phyloP scores from a whole-genome alignment of 2,797 vertebrate genomes.

The Apogon talboti region DNA sequence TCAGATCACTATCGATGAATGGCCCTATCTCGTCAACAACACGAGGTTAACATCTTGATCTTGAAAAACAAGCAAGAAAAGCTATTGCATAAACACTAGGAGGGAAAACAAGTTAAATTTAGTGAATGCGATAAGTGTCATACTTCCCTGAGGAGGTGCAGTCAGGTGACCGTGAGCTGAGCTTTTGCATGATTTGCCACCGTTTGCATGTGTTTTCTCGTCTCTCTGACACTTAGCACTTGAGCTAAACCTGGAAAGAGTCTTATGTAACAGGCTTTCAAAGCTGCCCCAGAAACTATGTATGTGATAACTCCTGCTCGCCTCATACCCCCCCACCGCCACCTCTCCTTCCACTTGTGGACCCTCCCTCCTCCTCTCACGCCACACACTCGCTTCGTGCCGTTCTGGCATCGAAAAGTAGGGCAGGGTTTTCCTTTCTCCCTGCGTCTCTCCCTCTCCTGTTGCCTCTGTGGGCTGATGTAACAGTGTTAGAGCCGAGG shows the following conservation, averaged over 20 bases:
- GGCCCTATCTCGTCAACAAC: conserved; percentile 58
- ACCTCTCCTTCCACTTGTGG: conserved; percentile 25
- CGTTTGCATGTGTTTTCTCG: conserved; percentile 15
- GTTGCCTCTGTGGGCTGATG: conserved; percentile 70
- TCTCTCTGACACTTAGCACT: conserved; percentile 53
- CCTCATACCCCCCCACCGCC: conserved; percentile 12
- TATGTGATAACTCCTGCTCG: conserved; percentile 59
- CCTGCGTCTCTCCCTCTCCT: conserved; percentile 27
- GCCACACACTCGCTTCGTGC: conserved; percentile 70
- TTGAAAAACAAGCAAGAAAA: conserved; percentile 56
- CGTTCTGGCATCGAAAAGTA: conserved; percentile 76
- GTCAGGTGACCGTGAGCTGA: conserved; percentile 27
- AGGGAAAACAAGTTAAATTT: conserved; percentile 44
- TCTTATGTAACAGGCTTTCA: conserved; percentile 80
- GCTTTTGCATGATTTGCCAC: conserved; percentile 10
- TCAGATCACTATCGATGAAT: conserved; percentile 64
- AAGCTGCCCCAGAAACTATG: conserved; percentile 68
- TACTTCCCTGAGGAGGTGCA: conserved; percentile 7
- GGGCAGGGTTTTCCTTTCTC: conserved; percentile 82
- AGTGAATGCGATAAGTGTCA: conserved; percentile 36
- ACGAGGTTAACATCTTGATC: conserved; percentile 32
- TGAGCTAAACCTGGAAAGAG: conserved; percentile 74
- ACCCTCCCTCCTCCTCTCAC: conserved; percentile 52
- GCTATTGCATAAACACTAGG: conserved; percentile 54
- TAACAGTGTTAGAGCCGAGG: conserved; percentile 72